phyloP scores from a whole-genome alignment of 2,113 vertebrate genomes.

The Brevimyrus niger region DNA sequence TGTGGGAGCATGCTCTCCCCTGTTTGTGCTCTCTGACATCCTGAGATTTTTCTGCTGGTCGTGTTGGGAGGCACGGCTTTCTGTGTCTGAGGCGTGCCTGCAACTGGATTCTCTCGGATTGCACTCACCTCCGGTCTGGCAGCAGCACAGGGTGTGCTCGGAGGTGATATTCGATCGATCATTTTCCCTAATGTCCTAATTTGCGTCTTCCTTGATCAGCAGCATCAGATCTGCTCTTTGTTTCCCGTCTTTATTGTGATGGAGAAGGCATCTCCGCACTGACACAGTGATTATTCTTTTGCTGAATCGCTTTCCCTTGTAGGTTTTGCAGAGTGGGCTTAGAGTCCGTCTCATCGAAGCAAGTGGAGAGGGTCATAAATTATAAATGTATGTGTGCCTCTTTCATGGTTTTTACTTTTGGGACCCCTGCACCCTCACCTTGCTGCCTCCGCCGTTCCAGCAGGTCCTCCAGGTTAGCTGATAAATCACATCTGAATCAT shows the following conservation, averaged over 20 bases:
- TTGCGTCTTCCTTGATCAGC: slow-evolving; percentile 12
- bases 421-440: background rate
- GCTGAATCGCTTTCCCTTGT: background rate
- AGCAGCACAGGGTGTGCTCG: background rate
- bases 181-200: slow-evolving; percentile 25
- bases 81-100: background rate
- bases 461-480: background rate
- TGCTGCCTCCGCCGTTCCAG: background rate
- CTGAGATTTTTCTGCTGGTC: background rate
- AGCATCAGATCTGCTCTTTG: background rate
- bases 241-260: slow-evolving; percentile 22
- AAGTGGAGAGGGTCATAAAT: slow-evolving; percentile 18
- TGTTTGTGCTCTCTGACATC: background rate
- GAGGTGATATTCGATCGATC: slow-evolving; percentile 9
- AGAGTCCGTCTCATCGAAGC: background rate
- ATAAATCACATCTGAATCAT: slow-evolving; percentile 7
- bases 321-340: background rate
- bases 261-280: background rate
- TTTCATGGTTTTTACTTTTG: slow-evolving; percentile 5
- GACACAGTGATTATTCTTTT: slow-evolving; percentile 10
- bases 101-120: slow-evolving; percentile 6
- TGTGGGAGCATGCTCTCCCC: background rate
- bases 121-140: background rate
- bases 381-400: slow-evolving; percentile 10
- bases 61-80: background rate